phyloP scores from a whole-genome alignment of 2,888 invertebrate genomes.

The Coenonympha arcania region DNA sequence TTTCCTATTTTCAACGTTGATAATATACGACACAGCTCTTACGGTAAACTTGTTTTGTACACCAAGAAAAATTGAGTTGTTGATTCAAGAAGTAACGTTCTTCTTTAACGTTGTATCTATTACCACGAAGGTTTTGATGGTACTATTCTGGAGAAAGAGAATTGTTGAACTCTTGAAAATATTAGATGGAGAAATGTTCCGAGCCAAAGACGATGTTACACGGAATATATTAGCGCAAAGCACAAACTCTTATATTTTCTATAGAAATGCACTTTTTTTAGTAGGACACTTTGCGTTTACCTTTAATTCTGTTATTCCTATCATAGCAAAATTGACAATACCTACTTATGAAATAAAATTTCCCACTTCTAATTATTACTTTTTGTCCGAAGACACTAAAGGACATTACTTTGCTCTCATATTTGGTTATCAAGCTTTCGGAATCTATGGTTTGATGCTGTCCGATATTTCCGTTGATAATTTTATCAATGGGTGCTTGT shows the following conservation, averaged over 20 bases:
- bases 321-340: constrained; percentile 3
- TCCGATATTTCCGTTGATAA: constrained; percentile 6
- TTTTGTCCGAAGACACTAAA: constrained; percentile 10
- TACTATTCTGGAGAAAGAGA: constrained; percentile 2
- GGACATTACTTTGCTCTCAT: constrained; percentile 5
- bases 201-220: constrained; percentile 8
- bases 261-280: constrained; percentile 7
- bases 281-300: constrained; percentile 12
- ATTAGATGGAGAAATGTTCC: constrained; percentile 12
- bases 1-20: constrained; percentile 36
- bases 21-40: constrained; percentile 41
- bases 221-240: constrained; percentile 1
- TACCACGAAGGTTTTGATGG: constrained; percentile 23
- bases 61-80: constrained; percentile 42
- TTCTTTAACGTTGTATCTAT: constrained; percentile 48
- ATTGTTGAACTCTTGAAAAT: constrained; percentile 9
- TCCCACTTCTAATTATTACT: constrained; percentile 16
- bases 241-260: constrained; percentile 9
- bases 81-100: constrained; percentile 51
- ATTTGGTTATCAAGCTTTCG: constrained; percentile 11
- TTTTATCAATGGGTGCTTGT: constrained; percentile 13
- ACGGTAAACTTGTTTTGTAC: constrained; percentile 46
- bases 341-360: constrained; percentile 9
- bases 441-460: constrained; percentile 17
- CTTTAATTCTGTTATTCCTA: constrained; percentile 5